Evolutionary conservation across 2,888 invertebrate species (phyloP).

Genomic region (Lasioglossum calceatum): DNA sequence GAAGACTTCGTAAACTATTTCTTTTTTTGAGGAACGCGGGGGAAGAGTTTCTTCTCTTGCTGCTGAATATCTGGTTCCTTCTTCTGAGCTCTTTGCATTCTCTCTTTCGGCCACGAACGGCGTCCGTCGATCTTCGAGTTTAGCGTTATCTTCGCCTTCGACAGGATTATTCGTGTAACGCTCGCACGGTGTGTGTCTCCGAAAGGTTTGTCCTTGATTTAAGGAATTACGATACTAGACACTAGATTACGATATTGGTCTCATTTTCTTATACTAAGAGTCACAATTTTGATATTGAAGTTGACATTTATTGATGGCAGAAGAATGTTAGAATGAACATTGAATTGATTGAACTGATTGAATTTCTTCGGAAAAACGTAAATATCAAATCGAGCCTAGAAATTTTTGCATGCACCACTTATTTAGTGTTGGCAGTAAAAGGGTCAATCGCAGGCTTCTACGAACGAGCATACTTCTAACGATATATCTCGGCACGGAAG

Average conservation of each 20-base stretch:
- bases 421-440: neutral
- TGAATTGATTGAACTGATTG: neutral
- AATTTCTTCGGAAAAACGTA: neutral
- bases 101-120: conserved; percentile 54
- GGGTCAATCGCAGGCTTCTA: neutral
- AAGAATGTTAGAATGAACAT: neutral
- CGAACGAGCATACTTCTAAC: neutral
- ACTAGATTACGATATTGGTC: neutral
- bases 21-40: neutral
- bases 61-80: conserved; percentile 57
- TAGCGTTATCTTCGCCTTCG: neutral
- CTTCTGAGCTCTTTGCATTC: conserved; percentile 58
- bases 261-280: neutral
- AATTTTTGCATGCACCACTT: neutral
- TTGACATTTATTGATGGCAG: neutral
- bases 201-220: neutral
- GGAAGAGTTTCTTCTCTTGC: conserved; percentile 21
- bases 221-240: neutral
- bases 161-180: neutral
- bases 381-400: neutral
- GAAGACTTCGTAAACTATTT: conserved; percentile 90
- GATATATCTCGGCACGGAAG: neutral
- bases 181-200: neutral
- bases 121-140: neutral
- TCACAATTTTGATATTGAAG: neutral